Evolutionary conservation across 1,140 invertebrate species (phyloP).

Genomic region (Gryllus bimaculatus): DNA sequence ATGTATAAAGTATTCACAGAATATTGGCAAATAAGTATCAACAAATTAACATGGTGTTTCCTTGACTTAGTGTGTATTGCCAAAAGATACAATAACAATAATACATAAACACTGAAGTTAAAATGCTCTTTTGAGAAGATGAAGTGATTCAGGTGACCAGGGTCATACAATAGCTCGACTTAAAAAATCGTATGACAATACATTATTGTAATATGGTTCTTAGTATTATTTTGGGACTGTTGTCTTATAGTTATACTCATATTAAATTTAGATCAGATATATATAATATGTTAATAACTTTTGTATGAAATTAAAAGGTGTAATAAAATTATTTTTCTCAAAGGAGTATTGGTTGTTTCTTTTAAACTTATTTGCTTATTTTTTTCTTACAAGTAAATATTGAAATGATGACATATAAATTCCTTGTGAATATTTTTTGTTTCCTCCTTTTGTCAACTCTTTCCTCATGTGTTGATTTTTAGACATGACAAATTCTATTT

Average conservation of each 20-base stretch:
- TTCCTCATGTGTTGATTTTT: too few species aligned
- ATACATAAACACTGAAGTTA: neutral
- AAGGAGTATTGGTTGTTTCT: neutral
- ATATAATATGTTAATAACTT: constrained; percentile 2
- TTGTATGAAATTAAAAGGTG: constrained; percentile 5
- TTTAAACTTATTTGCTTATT: neutral
- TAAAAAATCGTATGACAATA: neutral
- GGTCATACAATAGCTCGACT: constrained; percentile 1
- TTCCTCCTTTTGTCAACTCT: too few species aligned
- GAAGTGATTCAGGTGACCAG: neutral
- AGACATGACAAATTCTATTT: too few species aligned
- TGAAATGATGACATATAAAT: neutral
- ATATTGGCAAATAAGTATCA: too few species aligned
- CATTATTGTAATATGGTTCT: neutral
- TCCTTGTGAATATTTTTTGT: too few species aligned
- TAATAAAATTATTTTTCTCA: constrained; percentile 6
- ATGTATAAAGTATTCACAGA: too few species aligned
- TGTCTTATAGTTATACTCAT: constrained; percentile 5
- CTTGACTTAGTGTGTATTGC: too few species aligned
- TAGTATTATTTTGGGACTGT: constrained; percentile 5
- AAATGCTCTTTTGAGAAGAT: neutral
- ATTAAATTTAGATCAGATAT: neutral
- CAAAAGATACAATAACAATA: too few species aligned
- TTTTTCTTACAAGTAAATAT: neutral
- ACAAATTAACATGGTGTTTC: too few species aligned